Evolutionary conservation across 2,113 vertebrate genomes (phyloP), one percentile per base, ranked within the genome.

Genomic region (Apodemus sylvaticus): DNA sequence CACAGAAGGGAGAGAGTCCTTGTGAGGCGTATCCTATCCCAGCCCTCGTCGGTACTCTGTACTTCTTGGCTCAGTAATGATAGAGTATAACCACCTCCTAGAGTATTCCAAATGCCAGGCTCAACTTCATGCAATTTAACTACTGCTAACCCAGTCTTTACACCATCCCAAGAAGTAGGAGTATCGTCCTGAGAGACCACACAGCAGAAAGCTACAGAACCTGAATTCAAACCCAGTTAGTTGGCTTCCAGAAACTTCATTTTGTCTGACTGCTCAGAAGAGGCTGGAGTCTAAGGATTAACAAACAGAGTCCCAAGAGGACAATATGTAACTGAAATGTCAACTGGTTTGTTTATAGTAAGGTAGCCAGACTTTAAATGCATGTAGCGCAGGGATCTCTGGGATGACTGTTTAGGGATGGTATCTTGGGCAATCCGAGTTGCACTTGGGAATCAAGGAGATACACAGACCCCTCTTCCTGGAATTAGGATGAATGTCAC

Each of bases 221-320:
- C 51, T 71, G 6, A 31, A 42, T 86, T 71, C 64, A 76, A 39
- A 95, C 64, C 42, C 29, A 45, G 8, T 77, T 79, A 51, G 2
- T 11, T 42, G 26, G 42, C 48, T 92, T 94, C 77, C 36, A 81
- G 81, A 92, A 90, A 68, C 24, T 64, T 88, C 51, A 66, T 95
- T 94, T 96, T 85, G 42, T 95, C 64, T 76, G 77, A 73, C 53
- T 58, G 2, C 29, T 45, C 20, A 24, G 39, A 22, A 36, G 34
- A 95, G 51, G 39, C 36, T 70, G 62, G 60, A 19, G 3, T 77
- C 36, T 58, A 36, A 89, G 12, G 68, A 81, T 1, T 29, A 55
- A 55, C 58, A 39, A 91, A 58, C 31, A 60, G n/a, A 62, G 79
- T 95, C 34, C 24, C 78, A 66, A 34, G 93, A 88, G 68, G 87